Evolutionary conservation across 1,140 invertebrate genomes (phyloP), one percentile per base, ranked within the genome.

Genomic region (Papilio polytes): DNA sequence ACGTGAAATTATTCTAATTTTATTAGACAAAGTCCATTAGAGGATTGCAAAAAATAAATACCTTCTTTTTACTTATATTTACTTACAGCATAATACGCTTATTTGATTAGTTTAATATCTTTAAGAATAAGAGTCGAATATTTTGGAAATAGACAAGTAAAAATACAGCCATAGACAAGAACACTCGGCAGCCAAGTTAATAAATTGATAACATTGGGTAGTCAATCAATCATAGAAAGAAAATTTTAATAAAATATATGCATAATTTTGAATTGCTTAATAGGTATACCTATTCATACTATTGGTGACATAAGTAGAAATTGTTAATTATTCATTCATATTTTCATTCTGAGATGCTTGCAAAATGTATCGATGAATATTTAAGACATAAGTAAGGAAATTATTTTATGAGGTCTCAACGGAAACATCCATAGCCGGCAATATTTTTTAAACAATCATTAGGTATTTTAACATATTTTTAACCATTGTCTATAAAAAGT

Each of bases 401-500:
- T 66, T 26, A 66, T 66, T 66, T 22, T 63, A 26, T 63, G 56
- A 63, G 63, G 10, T 31, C 13, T 3, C 3, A 31, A 3, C 31
- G 63, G 3, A 66, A 66, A 66, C 12, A 26, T 66, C 22, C 12
- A 31, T 31, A 66, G 26, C 26, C 10, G 26, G 63, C 10, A 66
- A 26, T 66, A 13, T 66, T 66, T 66, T 66, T 26, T 20, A 26
- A 66, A 59, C 59, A 66, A 4, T 26, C 20, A 66, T 63, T 26
- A 22, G 2, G 20, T 66, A 66, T 66, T 66, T 26, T 9, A 66
- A 66, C 22, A 66, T 66, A 66, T 10, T 66, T 66, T 26, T 31
- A 66, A 31, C 63, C 63, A 66, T 66, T 66, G 63, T 66, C 63
- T 66, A 31, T 31, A 8, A 18, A 63, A 26, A 63, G 63, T 66